phyloP scores from a whole-genome alignment of 2,797 vertebrate species.

The Microcaecilia unicolor region DNA sequence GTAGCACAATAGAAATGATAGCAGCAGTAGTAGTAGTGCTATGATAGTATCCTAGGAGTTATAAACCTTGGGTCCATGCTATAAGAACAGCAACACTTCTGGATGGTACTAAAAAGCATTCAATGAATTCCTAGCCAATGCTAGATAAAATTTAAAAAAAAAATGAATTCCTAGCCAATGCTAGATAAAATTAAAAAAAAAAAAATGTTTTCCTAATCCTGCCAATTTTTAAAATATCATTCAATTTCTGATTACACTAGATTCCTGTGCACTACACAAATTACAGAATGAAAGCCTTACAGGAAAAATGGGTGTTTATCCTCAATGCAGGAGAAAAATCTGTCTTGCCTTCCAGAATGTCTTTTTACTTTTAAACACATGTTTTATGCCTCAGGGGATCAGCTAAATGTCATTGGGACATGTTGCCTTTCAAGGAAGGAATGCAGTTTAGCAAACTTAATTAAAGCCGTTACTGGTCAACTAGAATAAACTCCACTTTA shows the following conservation, averaged over 20 bases:
- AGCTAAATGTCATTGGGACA: not conserved
- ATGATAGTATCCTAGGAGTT: too few relatives aligned
- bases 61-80: too few relatives aligned
- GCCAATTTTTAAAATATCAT: not conserved
- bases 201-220: not conserved
- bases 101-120: too few relatives aligned
- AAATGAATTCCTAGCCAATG: not conserved
- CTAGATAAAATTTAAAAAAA: not conserved
- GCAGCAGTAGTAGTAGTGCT: too few relatives aligned
- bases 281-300: not conserved
- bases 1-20: too few relatives aligned
- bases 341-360: not conserved
- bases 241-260: not conserved
- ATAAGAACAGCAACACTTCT: too few relatives aligned
- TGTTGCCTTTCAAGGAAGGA: constrained; percentile 23
- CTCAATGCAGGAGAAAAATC: not conserved
- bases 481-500: constrained; percentile 6
- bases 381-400: not conserved
- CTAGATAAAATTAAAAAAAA: not conserved
- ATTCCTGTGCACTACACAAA: not conserved
- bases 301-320: constrained; percentile 1
- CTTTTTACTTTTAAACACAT: not conserved
- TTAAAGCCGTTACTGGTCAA: constrained; percentile 12
- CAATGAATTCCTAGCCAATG: not conserved
- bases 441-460: constrained; percentile 10